Evolutionary conservation across 2,113 vertebrate genomes (phyloP), one percentile per base, ranked within the genome.

Genomic region (Grus americana): DNA sequence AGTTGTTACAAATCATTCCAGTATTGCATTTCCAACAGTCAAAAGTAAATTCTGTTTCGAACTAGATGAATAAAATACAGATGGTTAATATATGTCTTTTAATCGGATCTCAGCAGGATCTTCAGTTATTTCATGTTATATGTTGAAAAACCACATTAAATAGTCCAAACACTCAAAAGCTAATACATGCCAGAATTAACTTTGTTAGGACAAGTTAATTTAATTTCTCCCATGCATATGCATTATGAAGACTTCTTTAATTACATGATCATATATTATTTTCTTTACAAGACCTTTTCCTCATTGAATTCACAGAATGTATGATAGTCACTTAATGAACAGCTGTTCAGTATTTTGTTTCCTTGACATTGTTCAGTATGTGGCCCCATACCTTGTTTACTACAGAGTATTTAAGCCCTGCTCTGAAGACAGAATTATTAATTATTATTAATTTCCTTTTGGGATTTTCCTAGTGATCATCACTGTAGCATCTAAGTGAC

Each of bases 331-430:
- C 32, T 93, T 95, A 84, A 80, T 81, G 63, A 93, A 29, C 72
- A 93, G 47, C 76, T 92, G 68, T 91, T 93, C 47, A 34, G 21
- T 84, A 59, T 88, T 95, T 78, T 88, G 34, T 88, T 93, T 88
- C 76, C 42, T 74, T 88, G 52, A 38, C 21, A 22, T 59, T 91
- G 29, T 67, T 91, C 32, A 46, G 10, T 83, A 46, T 83, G 46
- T 61, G 59, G 47, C 30, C 22, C 26, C 18, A n/a, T 74, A 88
- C 80, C 65, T 81, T 90, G 42, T 94, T 92, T 91, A 74, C 76
- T 71, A 17, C 34, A 66, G 44, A 93, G 44, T 84, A 74, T 81
- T 89, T 91, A 78, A 95, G 47, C 23, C 22, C 58, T 95, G 5
- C 46, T 93, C 52, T 81, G 22, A 72, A 82, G 65, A 68, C 36